Evolutionary conservation across 1,140 invertebrate genomes (phyloP), one percentile per base, ranked within the genome.

Genomic region (Drosophila lacertosa): DNA sequence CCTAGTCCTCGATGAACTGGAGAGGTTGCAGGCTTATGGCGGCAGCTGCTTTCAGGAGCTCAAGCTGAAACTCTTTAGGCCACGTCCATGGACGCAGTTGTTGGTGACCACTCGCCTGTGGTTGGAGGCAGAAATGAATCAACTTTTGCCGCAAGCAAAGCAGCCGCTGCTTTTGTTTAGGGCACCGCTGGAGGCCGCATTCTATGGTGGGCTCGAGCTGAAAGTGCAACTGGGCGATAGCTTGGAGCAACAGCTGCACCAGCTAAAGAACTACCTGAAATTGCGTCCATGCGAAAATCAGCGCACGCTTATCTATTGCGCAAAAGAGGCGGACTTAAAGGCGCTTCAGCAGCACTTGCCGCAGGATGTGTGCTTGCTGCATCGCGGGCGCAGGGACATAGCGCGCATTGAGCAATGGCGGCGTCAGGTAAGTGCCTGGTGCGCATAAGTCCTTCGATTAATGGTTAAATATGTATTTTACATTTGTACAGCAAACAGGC

Each of bases 141-240:
- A 26, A 20, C 35, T 62, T 0, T 22, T 62, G 37, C 33, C 40
- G 45, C 47, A 53, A 0, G 59, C 24, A 4, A 40, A 32, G 40
- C 51, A 39, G n/a, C 53, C 40, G 3, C 11, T 58, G 33, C 4
- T 66, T n/a, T 10, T 33, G 9, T 39, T 58, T 5, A 40, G 16
- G n/a, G 54, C 58, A 20, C 16, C 44, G 1, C 16, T 66, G 10
- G 53, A 66, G 44, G 63, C 63, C n/a, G 54, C 63, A 11, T 33
- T 39, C 11, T 68, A 45, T 59, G 65, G 55, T 13, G 44, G 55
- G 2, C 0, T 60, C 24, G 6, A 13, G 3, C 26, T 60, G 9
- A 5, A 51, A 9, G 13, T 59, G 10, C 2, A 11, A 1, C 10
- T 68, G 22, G 16, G 33, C 16, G 29, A 62, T 0, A 42, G 11